Base-by-base conservation (phyloP, 2,797 vertebrate genomes). In the Aulostomus chinensis region DNA sequence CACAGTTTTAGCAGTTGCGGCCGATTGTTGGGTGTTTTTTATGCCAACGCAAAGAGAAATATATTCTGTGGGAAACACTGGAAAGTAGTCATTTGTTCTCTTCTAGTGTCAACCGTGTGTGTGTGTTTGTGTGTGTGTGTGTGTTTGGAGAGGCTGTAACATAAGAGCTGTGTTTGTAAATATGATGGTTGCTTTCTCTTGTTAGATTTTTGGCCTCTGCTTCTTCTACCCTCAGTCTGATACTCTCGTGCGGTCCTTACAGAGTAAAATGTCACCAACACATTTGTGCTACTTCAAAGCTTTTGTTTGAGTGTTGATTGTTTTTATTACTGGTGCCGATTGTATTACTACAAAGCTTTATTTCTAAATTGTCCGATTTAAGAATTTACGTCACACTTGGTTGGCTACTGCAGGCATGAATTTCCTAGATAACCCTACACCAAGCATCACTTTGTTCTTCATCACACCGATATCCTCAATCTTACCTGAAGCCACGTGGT, bases 121-220 rank as follows among this genome's bases (percentile, higher is more conserved):
- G n/a, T n/a, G n/a, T n/a, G n/a, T n/a, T n/a, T n/a, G n/a, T n/a
- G n/a, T n/a, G n/a, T n/a, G n/a, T n/a, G n/a, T 48, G 37, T 59
- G 76, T 52, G 48, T 50, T 26, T 80, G 59, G 62, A 61, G 67
- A 68, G 75, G 80, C 73, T 84, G 64, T 83, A 80, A 66, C 64
- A 80, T 73, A 80, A 40, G 38, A 68, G 60, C 18, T 57, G 69
- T 78, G 58, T 55, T 53, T 46, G 39, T 45, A 22, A 48, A 54
- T 54, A 29, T 32, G 28, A 70, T 78, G 53, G 67, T 80, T 69
- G 60, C 31, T 46, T 77, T 73, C 64, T 49, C 32, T n/a, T 14
- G 9, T 73, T 58, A 9, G 46, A 43, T 41, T 48, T 51, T 50
- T 18, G 10, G 46, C 48, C 34, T 63, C 18, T 63, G 41, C 66